These are phyloP conservation scores for Drosophila saltans DNA, from an alignment of 1,140 invertebrate genomes.

Conservation along the genomic window DNA sequence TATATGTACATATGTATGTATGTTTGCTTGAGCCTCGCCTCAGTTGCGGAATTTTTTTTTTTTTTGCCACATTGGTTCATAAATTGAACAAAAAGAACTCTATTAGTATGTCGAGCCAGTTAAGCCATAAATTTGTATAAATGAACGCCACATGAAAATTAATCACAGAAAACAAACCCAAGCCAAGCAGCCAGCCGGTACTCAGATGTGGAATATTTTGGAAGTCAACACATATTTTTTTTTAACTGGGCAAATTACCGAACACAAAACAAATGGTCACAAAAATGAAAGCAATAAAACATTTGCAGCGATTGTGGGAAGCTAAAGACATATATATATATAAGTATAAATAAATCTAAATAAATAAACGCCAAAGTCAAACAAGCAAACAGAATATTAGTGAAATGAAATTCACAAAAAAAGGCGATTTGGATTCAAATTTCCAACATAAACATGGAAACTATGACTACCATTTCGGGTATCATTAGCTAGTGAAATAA, in stretches of 20 bases:
- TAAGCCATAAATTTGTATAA: constrained; percentile 43
- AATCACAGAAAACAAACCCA: constrained; percentile 54
- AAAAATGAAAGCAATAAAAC: constrained; percentile 65
- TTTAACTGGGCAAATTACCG: constrained; percentile 60
- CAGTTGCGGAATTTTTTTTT: neutral
- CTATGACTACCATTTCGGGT: too few species aligned
- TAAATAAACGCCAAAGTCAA: constrained; percentile 44
- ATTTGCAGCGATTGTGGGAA: constrained; percentile 15
- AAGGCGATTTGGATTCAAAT: constrained; percentile 50
- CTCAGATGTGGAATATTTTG: neutral
- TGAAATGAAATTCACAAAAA: too few species aligned
- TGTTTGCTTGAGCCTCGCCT: too few species aligned
- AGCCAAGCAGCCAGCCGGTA: neutral
- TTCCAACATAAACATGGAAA: constrained; percentile 3
- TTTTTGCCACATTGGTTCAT: constrained; percentile 7
- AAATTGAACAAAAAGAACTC: constrained; percentile 28
- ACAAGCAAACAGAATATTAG: constrained; percentile 32
- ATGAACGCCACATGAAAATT: constrained; percentile 49
- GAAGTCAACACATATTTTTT: constrained; percentile 3
- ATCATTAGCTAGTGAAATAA: too few species aligned
- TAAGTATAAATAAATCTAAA: constrained; percentile 18
- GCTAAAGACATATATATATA: constrained; percentile 33
- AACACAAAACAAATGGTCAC: constrained; percentile 49
- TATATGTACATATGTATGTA: too few species aligned
- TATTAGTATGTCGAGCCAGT: constrained; percentile 25